Conservation (phyloP, 1,140 invertebrate genomes). For the Pachypsylla venusta region DNA sequence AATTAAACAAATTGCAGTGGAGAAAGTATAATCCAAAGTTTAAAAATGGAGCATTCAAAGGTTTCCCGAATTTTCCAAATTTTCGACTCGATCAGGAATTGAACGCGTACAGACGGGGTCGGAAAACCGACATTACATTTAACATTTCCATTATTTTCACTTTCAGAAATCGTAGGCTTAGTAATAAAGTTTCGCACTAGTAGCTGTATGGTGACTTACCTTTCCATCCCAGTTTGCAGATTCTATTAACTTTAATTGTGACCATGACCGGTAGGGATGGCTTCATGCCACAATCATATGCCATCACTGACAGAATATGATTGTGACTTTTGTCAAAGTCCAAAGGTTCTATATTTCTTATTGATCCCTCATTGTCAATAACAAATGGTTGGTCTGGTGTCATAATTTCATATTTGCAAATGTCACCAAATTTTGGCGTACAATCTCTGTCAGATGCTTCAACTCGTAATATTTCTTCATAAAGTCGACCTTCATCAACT, state of each 20-base stretch:
- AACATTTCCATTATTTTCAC: no score
- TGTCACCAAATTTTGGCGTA: constrained; percentile 78
- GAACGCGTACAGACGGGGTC: no score
- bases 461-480: constrained; percentile 76
- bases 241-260: constrained; percentile 75
- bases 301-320: constrained; percentile 91
- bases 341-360: constrained; percentile 79
- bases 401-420: constrained; percentile 91
- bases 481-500: constrained; percentile 80
- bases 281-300: constrained; percentile 90
- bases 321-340: constrained; percentile 85
- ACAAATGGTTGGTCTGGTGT: constrained; percentile 78
- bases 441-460: constrained; percentile 83
- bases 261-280: constrained; percentile 72
- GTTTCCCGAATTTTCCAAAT: no score
- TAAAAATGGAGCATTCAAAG: no score
- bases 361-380: constrained; percentile 79
- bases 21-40: no score
- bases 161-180: no score
- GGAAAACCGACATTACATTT: no score
- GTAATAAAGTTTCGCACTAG: no score
- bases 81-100: no score
- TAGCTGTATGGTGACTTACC: constrained; percentile 39
- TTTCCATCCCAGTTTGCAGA: constrained; percentile 60
- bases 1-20: no score